These are phyloP conservation scores for Pseudomyrmex cubaensis DNA, from an alignment of 1,140 invertebrate species.

Conservation along the genomic window DNA sequence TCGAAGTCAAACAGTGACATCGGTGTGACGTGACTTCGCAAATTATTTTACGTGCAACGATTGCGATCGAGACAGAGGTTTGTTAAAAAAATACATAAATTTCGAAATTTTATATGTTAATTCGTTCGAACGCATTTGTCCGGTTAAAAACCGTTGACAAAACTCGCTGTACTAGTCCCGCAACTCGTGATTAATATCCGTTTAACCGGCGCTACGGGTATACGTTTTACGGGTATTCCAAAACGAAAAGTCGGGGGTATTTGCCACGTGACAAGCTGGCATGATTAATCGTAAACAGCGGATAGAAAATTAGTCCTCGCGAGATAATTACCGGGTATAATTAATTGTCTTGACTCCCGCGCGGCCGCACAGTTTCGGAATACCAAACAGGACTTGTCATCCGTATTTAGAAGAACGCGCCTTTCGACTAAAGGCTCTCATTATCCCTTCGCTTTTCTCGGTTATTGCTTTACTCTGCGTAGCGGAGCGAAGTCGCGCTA, in stretches of 20 bases:
- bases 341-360: slow-evolving; percentile 77
- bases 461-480: slow-evolving; percentile 3
- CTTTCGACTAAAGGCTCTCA: slow-evolving; percentile 42
- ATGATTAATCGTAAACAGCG: slow-evolving; percentile 79
- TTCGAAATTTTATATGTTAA: no score
- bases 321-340: slow-evolving; percentile 80
- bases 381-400: slow-evolving; percentile 75
- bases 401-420: slow-evolving; percentile 60
- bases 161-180: slow-evolving; percentile 15
- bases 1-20: no score
- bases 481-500: no score
- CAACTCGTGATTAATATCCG: slow-evolving; percentile 55
- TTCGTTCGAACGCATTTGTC: no score
- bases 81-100: no score
- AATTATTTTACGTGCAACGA: no score
- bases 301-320: slow-evolving; percentile 80
- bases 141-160: neutral
- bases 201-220: slow-evolving; percentile 20
- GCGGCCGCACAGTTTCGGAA: slow-evolving; percentile 69
- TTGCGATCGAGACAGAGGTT: no score
- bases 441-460: slow-evolving; percentile 18
- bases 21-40: no score
- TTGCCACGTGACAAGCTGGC: slow-evolving; percentile 69
- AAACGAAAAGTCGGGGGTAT: slow-evolving; percentile 70
- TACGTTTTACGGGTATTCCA: slow-evolving; percentile 46